Conservation (phyloP, 2,113 vertebrate species). For the Rhizomys pruinosus region DNA sequence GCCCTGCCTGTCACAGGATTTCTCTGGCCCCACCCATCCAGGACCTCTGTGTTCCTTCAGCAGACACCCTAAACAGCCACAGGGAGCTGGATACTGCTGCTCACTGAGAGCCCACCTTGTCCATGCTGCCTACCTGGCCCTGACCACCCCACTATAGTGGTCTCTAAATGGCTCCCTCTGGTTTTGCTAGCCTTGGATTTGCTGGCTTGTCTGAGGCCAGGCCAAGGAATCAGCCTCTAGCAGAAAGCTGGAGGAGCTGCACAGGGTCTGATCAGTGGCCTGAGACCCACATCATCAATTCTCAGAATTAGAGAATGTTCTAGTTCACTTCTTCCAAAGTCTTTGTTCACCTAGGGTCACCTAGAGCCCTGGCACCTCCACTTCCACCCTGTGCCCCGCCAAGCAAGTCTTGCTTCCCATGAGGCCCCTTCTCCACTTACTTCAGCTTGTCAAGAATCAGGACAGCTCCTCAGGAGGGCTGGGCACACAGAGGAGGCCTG, state of each 20-base stretch:
- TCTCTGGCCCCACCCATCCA: background rate
- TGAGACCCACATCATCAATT: too few relatives aligned
- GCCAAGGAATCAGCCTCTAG: background rate
- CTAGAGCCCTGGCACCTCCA: background rate
- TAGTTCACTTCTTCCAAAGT: too few relatives aligned
- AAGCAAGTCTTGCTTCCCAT: background rate
- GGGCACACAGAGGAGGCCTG: fast-evolving
- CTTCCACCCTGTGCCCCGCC: fast-evolving
- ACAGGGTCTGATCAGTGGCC: too few relatives aligned
- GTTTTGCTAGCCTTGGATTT: background rate
- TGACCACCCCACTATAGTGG: background rate
- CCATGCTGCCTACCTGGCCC: fast-evolving
- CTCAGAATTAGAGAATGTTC: too few relatives aligned
- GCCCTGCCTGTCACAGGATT: background rate
- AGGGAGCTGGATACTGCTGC: background rate
- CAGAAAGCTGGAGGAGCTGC: too few relatives aligned
- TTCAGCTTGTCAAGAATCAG: background rate
- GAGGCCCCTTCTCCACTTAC: background rate
- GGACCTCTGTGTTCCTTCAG: background rate
- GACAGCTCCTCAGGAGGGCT: too few relatives aligned
- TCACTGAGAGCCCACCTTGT: background rate
- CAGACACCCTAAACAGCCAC: background rate
- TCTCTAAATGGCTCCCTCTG: background rate
- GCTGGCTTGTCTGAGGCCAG: background rate
- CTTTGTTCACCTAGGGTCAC: too few relatives aligned